Percentiles rank a stretch among this genome's conserved stretches.
These are phyloP conservation scores for Tetraodon nigroviridis DNA, from an alignment of 2,113 vertebrate species.

Conservation along the genomic window DNA sequence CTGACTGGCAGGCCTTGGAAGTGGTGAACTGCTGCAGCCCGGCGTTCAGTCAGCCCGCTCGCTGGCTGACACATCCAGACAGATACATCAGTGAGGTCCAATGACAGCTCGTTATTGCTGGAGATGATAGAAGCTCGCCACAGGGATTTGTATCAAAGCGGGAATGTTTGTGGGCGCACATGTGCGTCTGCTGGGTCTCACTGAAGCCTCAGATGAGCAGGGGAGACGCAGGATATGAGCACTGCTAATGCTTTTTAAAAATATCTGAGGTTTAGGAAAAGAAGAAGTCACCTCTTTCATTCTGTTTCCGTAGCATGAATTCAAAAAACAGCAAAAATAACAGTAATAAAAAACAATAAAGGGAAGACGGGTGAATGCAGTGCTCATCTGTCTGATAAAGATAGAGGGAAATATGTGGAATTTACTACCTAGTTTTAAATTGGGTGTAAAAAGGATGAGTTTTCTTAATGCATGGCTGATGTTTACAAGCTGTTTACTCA, in stretches of 20 bases:
- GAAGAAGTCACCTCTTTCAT: slow-evolving; percentile 5
- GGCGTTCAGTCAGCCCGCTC: slow-evolving; percentile 58
- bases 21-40: slow-evolving; percentile 61
- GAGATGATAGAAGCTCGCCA: slow-evolving; percentile 67
- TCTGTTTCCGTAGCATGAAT: neutral
- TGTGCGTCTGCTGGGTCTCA: slow-evolving; percentile 14
- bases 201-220: slow-evolving; percentile 44
- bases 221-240: slow-evolving; percentile 37
- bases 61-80: slow-evolving; percentile 62
- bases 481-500: too few species aligned
- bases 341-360: too few species aligned
- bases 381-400: too few species aligned
- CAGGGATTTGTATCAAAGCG: slow-evolving; percentile 68
- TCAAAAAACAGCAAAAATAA: too few species aligned
- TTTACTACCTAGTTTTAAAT: too few species aligned
- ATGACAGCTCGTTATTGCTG: slow-evolving; percentile 71
- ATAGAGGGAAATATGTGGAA: too few species aligned
- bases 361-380: too few species aligned
- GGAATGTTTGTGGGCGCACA: slow-evolving; percentile 47
- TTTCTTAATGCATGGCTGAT: too few species aligned
- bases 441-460: too few species aligned
- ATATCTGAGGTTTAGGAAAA: slow-evolving; percentile 25
- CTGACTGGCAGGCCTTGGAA: slow-evolving; percentile 71
- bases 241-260: slow-evolving; percentile 30
- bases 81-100: slow-evolving; percentile 66